Evolutionary conservation across 2,797 vertebrate genomes (phyloP), one percentile per base, ranked within the genome.

Genomic region (Phataginus tetradactyla): DNA sequence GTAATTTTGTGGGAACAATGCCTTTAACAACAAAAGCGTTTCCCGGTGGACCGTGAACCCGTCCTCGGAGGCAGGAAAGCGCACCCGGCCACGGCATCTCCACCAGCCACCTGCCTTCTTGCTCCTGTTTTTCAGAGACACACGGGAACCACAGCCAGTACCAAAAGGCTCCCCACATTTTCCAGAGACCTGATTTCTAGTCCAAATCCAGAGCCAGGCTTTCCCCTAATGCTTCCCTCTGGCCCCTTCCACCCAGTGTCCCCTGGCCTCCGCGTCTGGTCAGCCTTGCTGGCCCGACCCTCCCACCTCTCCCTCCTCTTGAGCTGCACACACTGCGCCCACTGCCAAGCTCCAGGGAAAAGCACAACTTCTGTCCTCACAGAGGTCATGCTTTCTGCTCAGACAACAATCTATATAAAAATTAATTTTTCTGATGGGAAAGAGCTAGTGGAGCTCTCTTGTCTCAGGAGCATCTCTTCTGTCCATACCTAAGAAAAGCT

Each of bases 81-180:
- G 4, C 3, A 21, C 32, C 57, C 20, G 32, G 3, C 27, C 1
- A 0, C 5, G 21, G 37, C 21, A 7, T 69, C 53, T 93, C 18
- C 8, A 42, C 9, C n/a, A 34, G 68, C 42, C 15, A 37, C 63
- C 63, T 39, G 1, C 1, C 0, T 51, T n/a, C 49, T 21, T 17
- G 7, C 11, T 10, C 18, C 25, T 10, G 45, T 59, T 17, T 8
- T 69, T 14, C 53, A 37, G 0, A 74, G 57, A 23, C 57, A 39
- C 9, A 1, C 13, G 25, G 49, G 45, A 63, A 34, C 55, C 4
- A 32, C 14, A 77, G 61, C 83, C 42, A 29, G 66, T 8, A 34
- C 9, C 53, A 11, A 45, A 57, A 79, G 32, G 32, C 14, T 49
- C 27, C 3, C 4, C 17, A 17, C 0, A 4, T 18, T 53, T 32